Evolutionary conservation across 1,140 invertebrate species (phyloP).

Genomic region (Temnothorax nylanderi): DNA sequence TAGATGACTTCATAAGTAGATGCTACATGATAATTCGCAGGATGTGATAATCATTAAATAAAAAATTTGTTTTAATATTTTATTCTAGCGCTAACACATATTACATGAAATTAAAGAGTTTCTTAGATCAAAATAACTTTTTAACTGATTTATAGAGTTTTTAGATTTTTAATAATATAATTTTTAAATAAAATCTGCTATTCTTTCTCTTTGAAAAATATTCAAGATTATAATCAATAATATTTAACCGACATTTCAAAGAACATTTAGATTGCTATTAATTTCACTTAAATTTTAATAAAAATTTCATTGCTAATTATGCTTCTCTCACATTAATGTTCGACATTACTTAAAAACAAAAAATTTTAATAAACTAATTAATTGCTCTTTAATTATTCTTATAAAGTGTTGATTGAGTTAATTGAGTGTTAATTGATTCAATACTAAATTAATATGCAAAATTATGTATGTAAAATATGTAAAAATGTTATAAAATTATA

Average conservation of each 20-base stretch:
- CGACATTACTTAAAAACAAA: neutral
- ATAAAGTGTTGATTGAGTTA: neutral
- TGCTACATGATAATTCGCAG: neutral
- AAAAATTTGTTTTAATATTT: neutral
- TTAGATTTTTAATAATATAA: neutral
- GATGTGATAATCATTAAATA: neutral
- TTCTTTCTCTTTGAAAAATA: neutral
- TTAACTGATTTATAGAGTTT: neutral
- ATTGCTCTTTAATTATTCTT: neutral
- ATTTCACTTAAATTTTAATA: constrained; percentile 8
- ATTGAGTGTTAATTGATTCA: neutral
- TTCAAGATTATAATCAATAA: neutral
- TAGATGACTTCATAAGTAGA: neutral
- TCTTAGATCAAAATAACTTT: neutral
- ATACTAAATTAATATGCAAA: neutral
- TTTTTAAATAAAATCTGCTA: neutral
- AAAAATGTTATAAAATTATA: neutral
- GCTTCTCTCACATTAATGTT: neutral
- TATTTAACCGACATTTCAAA: neutral
- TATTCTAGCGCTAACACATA: neutral
- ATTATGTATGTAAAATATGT: neutral
- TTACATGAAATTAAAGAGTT: neutral
- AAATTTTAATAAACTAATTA: neutral
- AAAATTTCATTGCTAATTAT: neutral
- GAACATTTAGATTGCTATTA: neutral